phyloP scores from a whole-genome alignment of 2,113 vertebrate species.

The Monopterus albus region DNA sequence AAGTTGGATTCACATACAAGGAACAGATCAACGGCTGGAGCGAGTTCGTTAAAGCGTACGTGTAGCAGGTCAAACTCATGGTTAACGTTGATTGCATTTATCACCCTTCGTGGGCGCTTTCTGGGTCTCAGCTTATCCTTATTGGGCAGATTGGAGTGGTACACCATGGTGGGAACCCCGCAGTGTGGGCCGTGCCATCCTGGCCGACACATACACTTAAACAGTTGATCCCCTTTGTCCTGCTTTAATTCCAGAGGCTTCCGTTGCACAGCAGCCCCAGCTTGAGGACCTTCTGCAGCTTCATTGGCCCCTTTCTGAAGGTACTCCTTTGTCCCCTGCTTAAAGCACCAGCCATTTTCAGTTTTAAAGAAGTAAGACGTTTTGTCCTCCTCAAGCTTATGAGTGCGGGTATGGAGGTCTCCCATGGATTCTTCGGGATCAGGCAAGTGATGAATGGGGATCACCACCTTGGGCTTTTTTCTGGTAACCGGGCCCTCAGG shows the following conservation, averaged over 20 bases:
- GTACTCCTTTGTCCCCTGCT: conserved; percentile 89
- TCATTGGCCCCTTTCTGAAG: conserved; percentile 48
- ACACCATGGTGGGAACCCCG: conserved; percentile 96
- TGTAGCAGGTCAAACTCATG: conserved; percentile 98
- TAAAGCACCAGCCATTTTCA: conserved; percentile 97
- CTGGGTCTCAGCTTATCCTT: conserved; percentile 93
- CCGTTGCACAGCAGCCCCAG: conserved; percentile 51
- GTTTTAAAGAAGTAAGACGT: conserved; percentile 91
- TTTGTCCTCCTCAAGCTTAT: conserved; percentile 87
- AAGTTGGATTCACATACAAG: conserved; percentile 98
- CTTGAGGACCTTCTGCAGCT: conserved; percentile 59
- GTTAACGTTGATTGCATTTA: conserved; percentile 98
- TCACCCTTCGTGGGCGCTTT: conserved; percentile 88
- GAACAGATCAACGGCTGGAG: conserved; percentile 92
- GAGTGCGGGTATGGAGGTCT: conserved; percentile 84
- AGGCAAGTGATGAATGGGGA: neutral
- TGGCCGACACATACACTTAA: conserved; percentile 93
- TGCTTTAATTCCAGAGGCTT: conserved; percentile 68
- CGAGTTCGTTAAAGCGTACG: conserved; percentile 92
- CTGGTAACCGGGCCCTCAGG: neutral
- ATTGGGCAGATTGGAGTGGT: conserved; percentile 97
- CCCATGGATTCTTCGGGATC: conserved; percentile 67
- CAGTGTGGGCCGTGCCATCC: conserved; percentile 99
- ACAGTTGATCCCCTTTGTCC: conserved; percentile 86
- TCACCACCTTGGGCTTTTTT: neutral